These are phyloP conservation scores for Asteroscopus sphinx DNA, from an alignment of 2,888 invertebrate genomes.

Conservation along the genomic window DNA sequence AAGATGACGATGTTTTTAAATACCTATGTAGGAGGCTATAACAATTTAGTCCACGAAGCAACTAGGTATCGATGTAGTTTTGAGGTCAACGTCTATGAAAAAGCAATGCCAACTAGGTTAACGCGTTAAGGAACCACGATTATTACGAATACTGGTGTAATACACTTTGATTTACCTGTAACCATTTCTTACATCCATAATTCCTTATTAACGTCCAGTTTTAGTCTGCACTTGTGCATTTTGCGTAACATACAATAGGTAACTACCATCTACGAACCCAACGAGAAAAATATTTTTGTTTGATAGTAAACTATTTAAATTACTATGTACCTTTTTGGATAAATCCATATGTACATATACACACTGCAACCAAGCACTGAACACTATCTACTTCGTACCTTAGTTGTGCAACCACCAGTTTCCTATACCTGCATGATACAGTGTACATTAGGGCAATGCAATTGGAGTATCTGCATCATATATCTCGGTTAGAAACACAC, in stretches of 20 bases:
- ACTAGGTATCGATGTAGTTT: constrained; percentile 34
- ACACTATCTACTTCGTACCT: neutral
- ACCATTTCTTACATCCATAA: constrained; percentile 14
- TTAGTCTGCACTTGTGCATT: constrained; percentile 7
- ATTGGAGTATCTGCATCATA: constrained; percentile 34
- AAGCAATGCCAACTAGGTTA: constrained; percentile 56
- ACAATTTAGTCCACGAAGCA: constrained; percentile 13
- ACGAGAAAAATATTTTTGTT: too few relatives aligned
- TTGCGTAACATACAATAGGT: neutral
- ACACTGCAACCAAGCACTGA: neutral
- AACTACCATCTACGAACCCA: neutral
- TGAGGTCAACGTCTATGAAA: constrained; percentile 52
- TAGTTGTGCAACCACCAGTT: constrained; percentile 25
- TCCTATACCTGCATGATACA: constrained; percentile 13
- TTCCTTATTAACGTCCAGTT: constrained; percentile 2
- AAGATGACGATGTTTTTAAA: neutral
- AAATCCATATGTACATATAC: too few relatives aligned
- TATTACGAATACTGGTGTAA: constrained; percentile 39
- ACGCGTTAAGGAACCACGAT: constrained; percentile 40
- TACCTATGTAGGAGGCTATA: constrained; percentile 4
- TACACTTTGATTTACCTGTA: constrained; percentile 37
- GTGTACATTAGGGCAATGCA: constrained; percentile 25
- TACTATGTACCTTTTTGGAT: too few relatives aligned
- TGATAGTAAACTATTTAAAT: too few relatives aligned
- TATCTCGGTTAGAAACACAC: constrained; percentile 1